Conservation (phyloP, 2,797 vertebrate genomes). For the Clamator glandarius region DNA sequence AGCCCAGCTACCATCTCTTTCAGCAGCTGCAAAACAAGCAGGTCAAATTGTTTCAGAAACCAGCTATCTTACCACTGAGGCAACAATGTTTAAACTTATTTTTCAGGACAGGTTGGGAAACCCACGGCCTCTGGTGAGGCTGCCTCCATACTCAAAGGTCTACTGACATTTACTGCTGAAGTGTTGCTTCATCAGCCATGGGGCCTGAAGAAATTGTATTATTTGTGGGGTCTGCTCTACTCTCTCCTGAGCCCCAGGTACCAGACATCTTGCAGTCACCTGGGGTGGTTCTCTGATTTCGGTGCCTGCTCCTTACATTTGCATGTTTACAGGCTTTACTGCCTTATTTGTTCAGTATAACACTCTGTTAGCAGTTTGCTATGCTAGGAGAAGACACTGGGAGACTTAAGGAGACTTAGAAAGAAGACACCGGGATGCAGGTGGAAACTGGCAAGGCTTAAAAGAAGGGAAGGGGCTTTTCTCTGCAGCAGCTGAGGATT, state of each 20-base stretch:
- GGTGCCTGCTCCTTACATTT: neutral
- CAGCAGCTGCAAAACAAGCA: neutral
- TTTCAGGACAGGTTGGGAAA: neutral
- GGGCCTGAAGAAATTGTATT: neutral
- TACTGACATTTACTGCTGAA: neutral
- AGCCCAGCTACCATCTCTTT: neutral
- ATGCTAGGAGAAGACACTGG: neutral
- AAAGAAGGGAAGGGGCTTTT: neutral
- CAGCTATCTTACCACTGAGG: neutral
- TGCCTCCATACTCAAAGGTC: neutral
- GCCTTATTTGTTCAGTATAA: neutral
- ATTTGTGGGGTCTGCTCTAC: neutral
- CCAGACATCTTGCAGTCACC: rapidly evolving
- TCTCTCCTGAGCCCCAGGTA: neutral
- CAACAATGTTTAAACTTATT: neutral
- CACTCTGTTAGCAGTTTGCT: neutral
- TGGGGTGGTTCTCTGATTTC: neutral
- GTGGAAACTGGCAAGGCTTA: neutral
- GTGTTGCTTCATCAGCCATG: neutral
- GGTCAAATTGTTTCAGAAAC: neutral
- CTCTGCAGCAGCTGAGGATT: neutral
- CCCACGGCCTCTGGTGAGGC: neutral
- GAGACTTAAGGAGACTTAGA: too few species aligned
- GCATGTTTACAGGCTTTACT: neutral
- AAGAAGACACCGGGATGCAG: neutral